Base-by-base conservation (phyloP, 2,888 invertebrate species). In the Azorinus chamasolen region DNA sequence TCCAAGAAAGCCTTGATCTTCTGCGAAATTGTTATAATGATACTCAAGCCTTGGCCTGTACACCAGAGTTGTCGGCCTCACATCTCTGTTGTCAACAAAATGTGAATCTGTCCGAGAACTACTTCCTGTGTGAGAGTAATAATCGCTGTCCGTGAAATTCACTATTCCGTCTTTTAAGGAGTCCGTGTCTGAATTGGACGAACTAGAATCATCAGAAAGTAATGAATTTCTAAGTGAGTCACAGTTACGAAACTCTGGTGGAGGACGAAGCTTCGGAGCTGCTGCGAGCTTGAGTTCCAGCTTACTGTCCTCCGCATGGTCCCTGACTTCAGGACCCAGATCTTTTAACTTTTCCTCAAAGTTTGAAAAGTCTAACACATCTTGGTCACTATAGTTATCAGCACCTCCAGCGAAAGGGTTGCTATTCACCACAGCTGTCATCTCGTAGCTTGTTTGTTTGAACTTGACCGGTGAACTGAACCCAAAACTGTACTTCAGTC, bases 251-350 rank as follows among this genome's bases (percentile, higher is more conserved):
- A 88, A 87, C 59, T 88, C 85, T 6, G 90, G 90, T 2, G 90
- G 90, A 1, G 90, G 90, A 46, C 87, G 86, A 12, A 90, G 79
- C 51, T 84, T 88, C 3, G 89, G 89, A 8, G 89, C 79, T 20
- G 69, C 74, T 6, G 65, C 79, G 1, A 85, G 25, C 53, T 86
- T 86, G 3, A 83, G 54, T 25, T 85, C 85, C 32, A 85, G 78
- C 14, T 81, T 75, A 62, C 82, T 87, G 10, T 84, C 83, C 20
- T 79, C 82, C 0, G 83, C 83, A 43, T 85, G 85, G 24, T 83
- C 81, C 4, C 64, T 62, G 8, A 80, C 82, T 10, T 75, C 27
- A 1, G 88, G 86, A 0, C 83, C 80, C 14, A 86, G 80, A 27
- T 83, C 78, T 41, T 84, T 86, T 27, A 71, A 58, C 51, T 75